Percentiles rank a stretch among this genome's conserved stretches.
These are phyloP conservation scores for Euphydryas editha DNA, from an alignment of 2,888 invertebrate species.

Conservation along the genomic window DNA sequence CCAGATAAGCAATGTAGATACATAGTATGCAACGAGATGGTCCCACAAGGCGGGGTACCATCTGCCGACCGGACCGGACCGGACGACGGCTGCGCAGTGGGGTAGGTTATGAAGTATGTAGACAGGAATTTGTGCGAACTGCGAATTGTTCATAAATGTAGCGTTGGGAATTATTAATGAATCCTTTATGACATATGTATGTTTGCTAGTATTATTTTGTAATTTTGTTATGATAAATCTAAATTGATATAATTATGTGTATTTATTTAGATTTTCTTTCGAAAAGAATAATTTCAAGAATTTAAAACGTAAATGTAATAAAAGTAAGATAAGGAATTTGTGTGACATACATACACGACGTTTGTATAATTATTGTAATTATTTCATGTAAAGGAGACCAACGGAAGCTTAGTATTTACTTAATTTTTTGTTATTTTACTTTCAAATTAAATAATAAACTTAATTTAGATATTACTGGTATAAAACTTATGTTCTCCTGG, in stretches of 20 bases:
- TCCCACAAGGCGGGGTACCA: conserved; percentile 49
- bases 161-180: not conserved
- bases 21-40: conserved; percentile 15
- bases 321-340: not conserved
- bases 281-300: not conserved
- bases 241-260: no score
- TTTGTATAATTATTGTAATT: not conserved
- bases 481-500: no score
- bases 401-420: no score
- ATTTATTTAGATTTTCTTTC: no score
- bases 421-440: no score
- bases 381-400: no score
- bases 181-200: not conserved
- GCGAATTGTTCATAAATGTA: not conserved
- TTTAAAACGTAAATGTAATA: not conserved
- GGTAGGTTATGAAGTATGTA: conserved; percentile 39
- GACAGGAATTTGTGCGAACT: conserved; percentile 33
- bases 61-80: conserved; percentile 64
- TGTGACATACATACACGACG: not conserved
- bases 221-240: no score
- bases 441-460: no score
- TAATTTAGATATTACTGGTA: no score
- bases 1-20: conserved; percentile 8
- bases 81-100: conserved; percentile 48
- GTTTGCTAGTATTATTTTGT: no score